Percentiles rank a stretch among this genome's conserved stretches.
Evolutionary conservation across 2,797 vertebrate species (phyloP).

Genomic region (Enoplosus armatus): DNA sequence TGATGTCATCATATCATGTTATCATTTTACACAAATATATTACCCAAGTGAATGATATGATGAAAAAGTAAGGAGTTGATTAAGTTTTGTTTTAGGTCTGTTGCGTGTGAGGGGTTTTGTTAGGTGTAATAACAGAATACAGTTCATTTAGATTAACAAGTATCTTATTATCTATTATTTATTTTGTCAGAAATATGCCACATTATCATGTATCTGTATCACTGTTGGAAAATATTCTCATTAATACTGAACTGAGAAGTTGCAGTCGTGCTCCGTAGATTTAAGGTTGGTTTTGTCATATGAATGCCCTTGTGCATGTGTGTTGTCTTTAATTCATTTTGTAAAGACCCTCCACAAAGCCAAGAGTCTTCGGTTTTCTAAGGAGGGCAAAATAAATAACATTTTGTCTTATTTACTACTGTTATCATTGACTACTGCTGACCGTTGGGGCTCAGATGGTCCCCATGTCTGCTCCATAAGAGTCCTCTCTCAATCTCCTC

Average conservation of each 20-base stretch:
- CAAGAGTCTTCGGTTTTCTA: background rate
- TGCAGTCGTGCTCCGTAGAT: background rate
- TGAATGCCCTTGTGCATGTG: background rate
- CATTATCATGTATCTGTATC: background rate
- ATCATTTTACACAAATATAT: background rate
- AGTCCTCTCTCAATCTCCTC: background rate
- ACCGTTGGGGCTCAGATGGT: background rate
- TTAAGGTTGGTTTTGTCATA: background rate
- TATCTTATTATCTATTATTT: too few relatives aligned
- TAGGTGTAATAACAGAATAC: background rate
- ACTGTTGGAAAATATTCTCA: background rate
- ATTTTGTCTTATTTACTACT: slow-evolving; percentile 30
- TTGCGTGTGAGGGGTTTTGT: background rate
- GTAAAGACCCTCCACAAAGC: background rate
- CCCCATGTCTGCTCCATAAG: background rate
- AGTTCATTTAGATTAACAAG: background rate
- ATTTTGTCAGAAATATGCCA: background rate
- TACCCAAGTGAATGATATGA: background rate
- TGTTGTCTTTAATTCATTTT: background rate
- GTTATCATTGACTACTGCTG: slow-evolving; percentile 15
- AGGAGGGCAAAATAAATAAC: background rate
- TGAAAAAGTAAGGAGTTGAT: background rate
- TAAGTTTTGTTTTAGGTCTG: background rate
- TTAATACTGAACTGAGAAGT: background rate
- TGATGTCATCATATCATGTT: background rate